Conservation (phyloP, 2,797 vertebrate genomes). For the Percopsis omiscomaycus region DNA sequence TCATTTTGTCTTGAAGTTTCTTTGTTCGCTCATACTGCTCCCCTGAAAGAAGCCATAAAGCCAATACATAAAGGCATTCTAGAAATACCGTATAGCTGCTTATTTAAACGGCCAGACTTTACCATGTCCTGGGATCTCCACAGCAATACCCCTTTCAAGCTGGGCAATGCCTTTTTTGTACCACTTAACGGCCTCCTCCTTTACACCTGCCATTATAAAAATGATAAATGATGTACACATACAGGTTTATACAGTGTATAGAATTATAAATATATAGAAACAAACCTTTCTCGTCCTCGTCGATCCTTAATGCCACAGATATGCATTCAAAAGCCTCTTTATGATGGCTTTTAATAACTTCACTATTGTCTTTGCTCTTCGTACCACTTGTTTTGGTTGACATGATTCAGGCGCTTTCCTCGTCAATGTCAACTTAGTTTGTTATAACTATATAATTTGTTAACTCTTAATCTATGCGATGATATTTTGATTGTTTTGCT, state of each 20-base stretch:
- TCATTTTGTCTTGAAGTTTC: conserved; percentile 94
- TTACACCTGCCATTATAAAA: conserved; percentile 79
- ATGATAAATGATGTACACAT: background rate
- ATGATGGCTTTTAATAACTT: conserved; percentile 85
- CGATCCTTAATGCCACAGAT: conserved; percentile 87
- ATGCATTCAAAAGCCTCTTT: conserved; percentile 94
- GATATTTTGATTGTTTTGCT: background rate
- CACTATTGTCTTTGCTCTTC: conserved; percentile 74
- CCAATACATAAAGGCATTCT: background rate
- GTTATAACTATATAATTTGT: background rate
- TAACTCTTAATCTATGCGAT: background rate
- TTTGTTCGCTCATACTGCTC: conserved; percentile 88
- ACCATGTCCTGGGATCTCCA: conserved; percentile 89
- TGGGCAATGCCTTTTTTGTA: conserved; percentile 94
- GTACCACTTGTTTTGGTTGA: conserved; percentile 70
- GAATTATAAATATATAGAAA: conserved; percentile 2
- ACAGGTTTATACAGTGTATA: conserved; percentile 6
- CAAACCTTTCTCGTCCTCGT: conserved; percentile 89
- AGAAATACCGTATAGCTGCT: background rate
- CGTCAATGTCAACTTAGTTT: conserved; percentile 36
- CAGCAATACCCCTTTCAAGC: conserved; percentile 89
- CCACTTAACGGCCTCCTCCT: conserved; percentile 92
- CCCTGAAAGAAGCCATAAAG: conserved; percentile 60
- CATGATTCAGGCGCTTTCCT: conserved; percentile 76
- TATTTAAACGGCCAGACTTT: background rate